Percentiles rank a stretch among this genome's conserved stretches.
Evolutionary conservation across 2,888 invertebrate species (phyloP).

Genomic region (Halocaridina rubra): DNA sequence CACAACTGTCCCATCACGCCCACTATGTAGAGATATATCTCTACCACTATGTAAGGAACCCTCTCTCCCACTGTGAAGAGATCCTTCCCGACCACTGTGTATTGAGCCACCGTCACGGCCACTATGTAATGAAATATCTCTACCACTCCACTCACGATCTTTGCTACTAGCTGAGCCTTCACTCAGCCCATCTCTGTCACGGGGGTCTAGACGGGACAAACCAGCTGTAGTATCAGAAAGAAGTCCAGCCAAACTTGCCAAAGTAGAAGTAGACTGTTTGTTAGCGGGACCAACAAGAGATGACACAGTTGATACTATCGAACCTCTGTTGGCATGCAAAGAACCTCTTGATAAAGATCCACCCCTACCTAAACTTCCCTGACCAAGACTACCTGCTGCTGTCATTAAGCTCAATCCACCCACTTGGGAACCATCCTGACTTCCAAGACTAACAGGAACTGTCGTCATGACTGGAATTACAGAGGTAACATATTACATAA

Average conservation of each 20-base stretch:
- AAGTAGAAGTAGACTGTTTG: slow-evolving; percentile 75
- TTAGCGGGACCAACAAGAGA: slow-evolving; percentile 78
- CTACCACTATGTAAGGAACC: slow-evolving; percentile 41
- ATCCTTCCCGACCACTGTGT: slow-evolving; percentile 44
- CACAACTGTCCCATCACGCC: slow-evolving; percentile 1
- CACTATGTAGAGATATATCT: slow-evolving; percentile 34
- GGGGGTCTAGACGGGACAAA: slow-evolving; percentile 34
- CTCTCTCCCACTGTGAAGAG: slow-evolving; percentile 44
- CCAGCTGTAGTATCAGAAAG: slow-evolving; percentile 47
- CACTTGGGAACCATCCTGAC: slow-evolving; percentile 73
- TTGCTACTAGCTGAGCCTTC: slow-evolving; percentile 49
- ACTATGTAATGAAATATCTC: slow-evolving; percentile 37
- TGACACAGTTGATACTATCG: slow-evolving; percentile 78
- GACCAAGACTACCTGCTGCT: slow-evolving; percentile 67
- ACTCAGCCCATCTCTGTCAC: slow-evolving; percentile 40
- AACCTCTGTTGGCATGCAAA: slow-evolving; percentile 81
- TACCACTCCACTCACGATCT: slow-evolving; percentile 43
- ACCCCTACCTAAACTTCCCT: slow-evolving; percentile 70
- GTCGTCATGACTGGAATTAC: slow-evolving; percentile 69
- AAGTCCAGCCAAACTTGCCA: slow-evolving; percentile 86
- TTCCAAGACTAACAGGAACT: slow-evolving; percentile 70
- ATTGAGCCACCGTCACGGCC: slow-evolving; percentile 40
- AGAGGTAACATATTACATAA: too few relatives aligned
- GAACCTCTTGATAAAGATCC: slow-evolving; percentile 76
- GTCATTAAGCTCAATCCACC: slow-evolving; percentile 67